Evolutionary conservation across 2,888 invertebrate species (phyloP).

Genomic region (Sinelater perroti): DNA sequence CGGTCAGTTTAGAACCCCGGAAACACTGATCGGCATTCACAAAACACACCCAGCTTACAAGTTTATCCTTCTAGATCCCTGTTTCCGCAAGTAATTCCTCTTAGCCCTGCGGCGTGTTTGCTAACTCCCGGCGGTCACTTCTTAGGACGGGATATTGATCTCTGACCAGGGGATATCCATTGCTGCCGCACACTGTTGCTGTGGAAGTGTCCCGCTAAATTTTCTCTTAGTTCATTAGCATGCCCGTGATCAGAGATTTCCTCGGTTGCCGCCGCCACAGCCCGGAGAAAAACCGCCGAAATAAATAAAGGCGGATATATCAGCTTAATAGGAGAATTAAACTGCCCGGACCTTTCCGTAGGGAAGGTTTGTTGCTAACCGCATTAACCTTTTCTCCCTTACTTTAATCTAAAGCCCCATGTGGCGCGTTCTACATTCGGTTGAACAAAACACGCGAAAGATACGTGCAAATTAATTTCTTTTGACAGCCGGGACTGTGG

Average conservation of each 20-base stretch:
- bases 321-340: constrained; percentile 27
- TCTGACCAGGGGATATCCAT: constrained; percentile 43
- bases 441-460: constrained; percentile 32
- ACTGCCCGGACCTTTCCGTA: constrained; percentile 27
- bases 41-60: constrained; percentile 55
- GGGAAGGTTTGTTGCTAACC: constrained; percentile 28
- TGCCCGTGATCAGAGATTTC: not conserved
- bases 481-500: constrained; percentile 16
- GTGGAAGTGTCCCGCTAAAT: constrained; percentile 18
- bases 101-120: constrained; percentile 52
- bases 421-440: constrained; percentile 30
- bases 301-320: constrained; percentile 20
- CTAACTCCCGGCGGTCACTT: constrained; percentile 53
- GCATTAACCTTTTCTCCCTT: constrained; percentile 34
- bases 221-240: not conserved
- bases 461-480: constrained; percentile 33
- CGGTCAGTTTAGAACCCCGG: constrained; percentile 42
- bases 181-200: constrained; percentile 37
- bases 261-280: not conserved
- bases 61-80: constrained; percentile 56
- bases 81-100: constrained; percentile 57
- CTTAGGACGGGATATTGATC: constrained; percentile 52
- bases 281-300: constrained; percentile 6
- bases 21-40: constrained; percentile 54
- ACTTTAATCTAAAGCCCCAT: constrained; percentile 32